Evolutionary conservation across 2,888 invertebrate species (phyloP).

Genomic region (Hirtodrosophila histrioides): DNA sequence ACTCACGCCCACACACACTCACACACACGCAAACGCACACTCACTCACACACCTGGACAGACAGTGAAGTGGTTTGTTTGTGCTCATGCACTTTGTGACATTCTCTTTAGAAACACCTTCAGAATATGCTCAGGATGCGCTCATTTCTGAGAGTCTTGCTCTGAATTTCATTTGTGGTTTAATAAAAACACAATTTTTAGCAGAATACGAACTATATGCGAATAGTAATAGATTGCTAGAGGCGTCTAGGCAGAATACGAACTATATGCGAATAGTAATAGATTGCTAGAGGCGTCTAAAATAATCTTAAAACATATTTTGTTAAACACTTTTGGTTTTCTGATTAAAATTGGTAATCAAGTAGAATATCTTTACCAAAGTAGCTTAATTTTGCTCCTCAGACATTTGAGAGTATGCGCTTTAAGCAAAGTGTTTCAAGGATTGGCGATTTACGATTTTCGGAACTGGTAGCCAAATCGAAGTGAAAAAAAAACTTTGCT

Average conservation of each 20-base stretch:
- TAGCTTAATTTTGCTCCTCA: constrained; percentile 5
- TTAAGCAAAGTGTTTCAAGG: constrained; percentile 16
- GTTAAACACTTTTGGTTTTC: no score
- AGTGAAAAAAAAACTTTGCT: constrained; percentile 23
- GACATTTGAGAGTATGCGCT: not conserved
- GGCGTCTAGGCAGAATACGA: no score
- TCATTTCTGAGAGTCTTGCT: constrained; percentile 11
- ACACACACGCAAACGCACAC: not conserved
- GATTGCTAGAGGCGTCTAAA: no score
- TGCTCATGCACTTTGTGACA: constrained; percentile 42
- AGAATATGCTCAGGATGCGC: constrained; percentile 18
- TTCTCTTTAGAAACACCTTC: constrained; percentile 15
- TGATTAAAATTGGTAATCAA: no score
- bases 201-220: no score
- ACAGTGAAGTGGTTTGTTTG: constrained; percentile 45
- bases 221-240: no score
- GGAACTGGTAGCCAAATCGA: constrained; percentile 35
- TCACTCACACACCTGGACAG: constrained; percentile 39
- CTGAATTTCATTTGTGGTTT: constrained; percentile 1
- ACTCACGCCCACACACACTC: not conserved
- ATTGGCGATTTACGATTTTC: constrained; percentile 48
- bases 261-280: no score
- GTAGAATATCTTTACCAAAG: no score
- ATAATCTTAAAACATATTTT: no score
- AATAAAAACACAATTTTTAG: no score